A percentile compares a stretch with the other conserved stretches of the same genome.
Conservation (phyloP, 2,113 vertebrate genomes). For the Pachycephala philippinensis region DNA sequence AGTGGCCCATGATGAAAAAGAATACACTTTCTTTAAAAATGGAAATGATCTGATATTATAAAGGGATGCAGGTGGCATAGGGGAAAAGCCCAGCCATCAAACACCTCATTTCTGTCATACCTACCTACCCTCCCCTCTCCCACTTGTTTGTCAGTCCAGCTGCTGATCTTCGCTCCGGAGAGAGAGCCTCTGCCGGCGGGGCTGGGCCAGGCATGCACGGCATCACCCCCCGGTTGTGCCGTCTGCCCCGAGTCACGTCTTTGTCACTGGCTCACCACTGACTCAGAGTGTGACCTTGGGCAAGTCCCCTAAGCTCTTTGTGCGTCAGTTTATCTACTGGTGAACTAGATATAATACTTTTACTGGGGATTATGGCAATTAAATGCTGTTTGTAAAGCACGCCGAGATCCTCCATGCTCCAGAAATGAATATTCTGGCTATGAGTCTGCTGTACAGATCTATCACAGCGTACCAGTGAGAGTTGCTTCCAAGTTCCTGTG, state of each 20-base stretch:
- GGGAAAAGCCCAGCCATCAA: conserved; percentile 53
- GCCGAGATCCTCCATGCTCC: not conserved
- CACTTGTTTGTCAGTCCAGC: not conserved
- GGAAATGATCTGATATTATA: conserved; percentile 49
- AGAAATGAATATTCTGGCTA: conserved; percentile 6
- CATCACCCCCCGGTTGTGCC: not conserved
- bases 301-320: conserved; percentile 37
- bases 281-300: conserved; percentile 25
- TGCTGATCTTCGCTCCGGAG: not conserved
- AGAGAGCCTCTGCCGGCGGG: not conserved
- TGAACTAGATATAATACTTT: conserved; percentile 53
- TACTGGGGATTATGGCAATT: conserved; percentile 56
- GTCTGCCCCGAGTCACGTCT: not conserved
- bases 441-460: not conserved
- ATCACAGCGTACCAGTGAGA: not conserved
- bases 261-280: not conserved
- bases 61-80: conserved; percentile 60
- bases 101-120: conserved; percentile 27
- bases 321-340: conserved; percentile 51
- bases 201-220: not conserved
- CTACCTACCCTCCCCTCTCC: not conserved
- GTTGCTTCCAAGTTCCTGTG: not conserved
- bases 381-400: conserved; percentile 1
- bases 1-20: conserved; percentile 64
- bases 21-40: conserved; percentile 65